phyloP scores from a whole-genome alignment of 2,888 invertebrate genomes.

The Tigriopus californicus region DNA sequence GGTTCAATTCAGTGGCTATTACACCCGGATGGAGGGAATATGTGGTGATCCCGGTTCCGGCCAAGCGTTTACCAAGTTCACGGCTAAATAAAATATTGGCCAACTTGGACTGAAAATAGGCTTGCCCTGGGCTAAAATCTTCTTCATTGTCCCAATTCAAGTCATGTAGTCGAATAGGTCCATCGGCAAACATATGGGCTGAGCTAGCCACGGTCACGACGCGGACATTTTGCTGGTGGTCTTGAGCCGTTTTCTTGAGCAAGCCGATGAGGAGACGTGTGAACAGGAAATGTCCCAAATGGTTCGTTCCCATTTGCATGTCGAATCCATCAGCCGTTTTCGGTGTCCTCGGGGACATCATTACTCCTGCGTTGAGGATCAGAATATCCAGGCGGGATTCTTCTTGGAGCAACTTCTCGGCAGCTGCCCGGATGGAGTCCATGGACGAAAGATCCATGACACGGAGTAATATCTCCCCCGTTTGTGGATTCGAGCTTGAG shows the following conservation, averaged over 20 bases:
- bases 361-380: constrained; percentile 6
- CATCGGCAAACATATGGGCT: background rate
- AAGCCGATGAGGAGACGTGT: background rate
- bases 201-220: constrained; percentile 1
- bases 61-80: constrained; percentile 2
- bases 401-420: background rate
- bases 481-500: too few relatives aligned
- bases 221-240: background rate
- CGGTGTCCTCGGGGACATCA: background rate
- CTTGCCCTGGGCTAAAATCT: background rate
- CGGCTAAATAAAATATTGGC: constrained; percentile 2
- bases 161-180: background rate
- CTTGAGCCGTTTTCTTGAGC: background rate
- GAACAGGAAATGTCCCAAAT: constrained; percentile 9
- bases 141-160: background rate
- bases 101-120: constrained; percentile 10
- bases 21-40: constrained; percentile 9
- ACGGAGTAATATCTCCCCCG: too few relatives aligned
- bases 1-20: background rate
- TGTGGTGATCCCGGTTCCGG: background rate
- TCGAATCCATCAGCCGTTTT: constrained; percentile 4
- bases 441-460: background rate
- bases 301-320: constrained; percentile 5
- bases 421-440: background rate
- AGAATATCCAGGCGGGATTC: background rate